phyloP scores from a whole-genome alignment of 2,888 invertebrate genomes.

The Lordiphosa fenestrarum region DNA sequence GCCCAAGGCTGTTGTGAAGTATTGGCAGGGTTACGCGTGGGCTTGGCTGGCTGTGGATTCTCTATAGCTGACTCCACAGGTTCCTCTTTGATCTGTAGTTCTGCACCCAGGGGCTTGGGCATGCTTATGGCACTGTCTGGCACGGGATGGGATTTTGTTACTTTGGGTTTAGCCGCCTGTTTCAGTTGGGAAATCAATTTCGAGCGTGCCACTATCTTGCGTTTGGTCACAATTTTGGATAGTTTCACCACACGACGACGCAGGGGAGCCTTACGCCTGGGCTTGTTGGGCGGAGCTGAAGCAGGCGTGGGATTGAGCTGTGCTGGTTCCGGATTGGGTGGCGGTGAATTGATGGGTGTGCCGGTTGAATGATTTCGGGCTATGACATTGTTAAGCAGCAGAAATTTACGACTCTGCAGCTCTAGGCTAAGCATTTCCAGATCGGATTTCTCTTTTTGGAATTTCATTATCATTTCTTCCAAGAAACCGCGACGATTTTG shows the following conservation, averaged over 20 bases:
- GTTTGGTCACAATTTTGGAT: too few species aligned
- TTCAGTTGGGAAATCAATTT: neutral
- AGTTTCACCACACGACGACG: conserved; percentile 13
- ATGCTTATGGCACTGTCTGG: neutral
- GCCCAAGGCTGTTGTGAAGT: conserved; percentile 30
- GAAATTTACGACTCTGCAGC: conserved; percentile 76
- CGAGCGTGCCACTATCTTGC: neutral
- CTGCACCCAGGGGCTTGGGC: conserved; percentile 18
- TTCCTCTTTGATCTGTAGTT: conserved; percentile 25
- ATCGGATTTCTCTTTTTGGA: conserved; percentile 78
- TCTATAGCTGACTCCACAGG: neutral
- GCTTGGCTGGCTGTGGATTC: conserved; percentile 3
- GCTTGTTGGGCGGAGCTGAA: neutral
- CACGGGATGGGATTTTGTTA: neutral
- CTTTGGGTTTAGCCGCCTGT: too few species aligned
- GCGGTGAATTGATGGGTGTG: conserved; percentile 31
- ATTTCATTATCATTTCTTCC: conserved; percentile 78
- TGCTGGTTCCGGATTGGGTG: conserved; percentile 7
- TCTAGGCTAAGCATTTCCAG: conserved; percentile 75
- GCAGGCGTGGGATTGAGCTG: neutral
- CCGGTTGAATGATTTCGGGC: conserved; percentile 2
- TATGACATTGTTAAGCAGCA: conserved; percentile 71
- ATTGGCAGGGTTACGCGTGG: neutral
- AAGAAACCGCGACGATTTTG: conserved; percentile 77
- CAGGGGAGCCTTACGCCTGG: conserved; percentile 6